These are phyloP conservation scores for Apodemus agrarius DNA, from an alignment of 2,797 vertebrate species.

Conservation along the genomic window DNA sequence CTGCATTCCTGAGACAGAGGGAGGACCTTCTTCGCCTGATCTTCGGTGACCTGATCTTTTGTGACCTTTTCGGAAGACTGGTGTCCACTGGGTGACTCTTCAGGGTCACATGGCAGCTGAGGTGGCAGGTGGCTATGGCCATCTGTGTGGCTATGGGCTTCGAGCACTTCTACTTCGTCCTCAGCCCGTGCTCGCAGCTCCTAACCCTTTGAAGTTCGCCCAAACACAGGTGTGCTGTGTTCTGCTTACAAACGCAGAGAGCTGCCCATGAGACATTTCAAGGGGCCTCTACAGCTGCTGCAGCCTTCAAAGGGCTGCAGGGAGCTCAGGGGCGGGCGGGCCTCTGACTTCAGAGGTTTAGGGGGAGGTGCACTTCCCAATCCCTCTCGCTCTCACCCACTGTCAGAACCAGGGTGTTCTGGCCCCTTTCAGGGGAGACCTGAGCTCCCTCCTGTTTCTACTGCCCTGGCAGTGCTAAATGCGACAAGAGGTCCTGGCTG, in stretches of 20 bases:
- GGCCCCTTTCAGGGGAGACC: not conserved
- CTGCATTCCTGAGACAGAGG: not conserved
- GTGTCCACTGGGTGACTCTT: not conserved
- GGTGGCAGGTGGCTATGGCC: not conserved
- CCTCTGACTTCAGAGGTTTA: not conserved
- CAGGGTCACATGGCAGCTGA: not conserved
- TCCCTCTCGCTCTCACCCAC: accelerated
- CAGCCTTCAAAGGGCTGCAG: conserved; percentile 30
- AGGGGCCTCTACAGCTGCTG: conserved; percentile 47
- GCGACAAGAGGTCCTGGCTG: conserved; percentile 60
- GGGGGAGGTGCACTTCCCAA: not conserved
- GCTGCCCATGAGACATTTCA: conserved; percentile 23
- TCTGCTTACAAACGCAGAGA: conserved; percentile 60
- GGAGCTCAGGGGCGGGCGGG: not conserved
- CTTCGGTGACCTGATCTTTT: not conserved
- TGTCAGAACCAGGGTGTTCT: conserved; percentile 1
- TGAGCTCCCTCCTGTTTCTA: not conserved
- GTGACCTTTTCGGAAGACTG: not conserved
- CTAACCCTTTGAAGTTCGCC: conserved; percentile 57
- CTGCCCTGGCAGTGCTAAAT: conserved; percentile 23
- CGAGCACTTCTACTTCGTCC: not conserved
- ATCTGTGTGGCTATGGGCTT: not conserved
- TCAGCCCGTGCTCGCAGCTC: not conserved
- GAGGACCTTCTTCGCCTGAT: not conserved
- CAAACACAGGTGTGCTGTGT: conserved; percentile 73